Evolutionary conservation across 92 coral and sea anemone species (phyloP).

Genomic region (Porites lobata): DNA sequence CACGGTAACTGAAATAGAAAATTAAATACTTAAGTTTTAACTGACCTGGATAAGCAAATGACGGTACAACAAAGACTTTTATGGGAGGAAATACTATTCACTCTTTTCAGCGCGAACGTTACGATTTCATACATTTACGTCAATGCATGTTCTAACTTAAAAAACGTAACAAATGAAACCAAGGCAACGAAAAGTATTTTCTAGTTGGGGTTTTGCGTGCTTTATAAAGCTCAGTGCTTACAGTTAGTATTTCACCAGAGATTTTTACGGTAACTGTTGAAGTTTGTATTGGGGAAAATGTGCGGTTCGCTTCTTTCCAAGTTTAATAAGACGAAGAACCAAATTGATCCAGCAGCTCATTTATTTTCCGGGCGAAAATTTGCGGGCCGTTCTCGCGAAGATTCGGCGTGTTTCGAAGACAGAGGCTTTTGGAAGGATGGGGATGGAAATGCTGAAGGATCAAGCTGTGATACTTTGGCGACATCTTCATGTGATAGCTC

Average conservation of each 20-base stretch:
- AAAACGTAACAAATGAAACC: constrained; percentile 12
- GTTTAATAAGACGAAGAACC: neutral
- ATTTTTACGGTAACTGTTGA: neutral
- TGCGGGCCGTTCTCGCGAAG: neutral
- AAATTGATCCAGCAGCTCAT: neutral
- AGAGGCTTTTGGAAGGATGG: neutral
- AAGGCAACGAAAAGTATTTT: constrained; percentile 1
- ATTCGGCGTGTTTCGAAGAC: constrained; percentile 19
- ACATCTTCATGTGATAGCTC: neutral
- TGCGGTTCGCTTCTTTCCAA: constrained; percentile 37
- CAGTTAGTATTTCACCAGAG: neutral
- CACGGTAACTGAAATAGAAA: too few species aligned
- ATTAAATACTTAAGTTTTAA: too few species aligned
- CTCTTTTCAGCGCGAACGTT: too few species aligned
- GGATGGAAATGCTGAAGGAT: neutral
- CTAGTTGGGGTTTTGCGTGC: neutral
- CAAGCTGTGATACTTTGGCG: neutral
- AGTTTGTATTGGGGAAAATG: neutral
- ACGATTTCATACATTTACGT: neutral
- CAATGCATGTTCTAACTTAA: neutral
- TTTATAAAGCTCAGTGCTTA: neutral
- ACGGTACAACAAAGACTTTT: too few species aligned
- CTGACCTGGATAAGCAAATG: too few species aligned
- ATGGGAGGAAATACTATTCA: too few species aligned
- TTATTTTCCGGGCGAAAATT: neutral